Percentiles rank a stretch among this genome's conserved stretches.
Evolutionary conservation across 1,140 invertebrate species (phyloP).

Genomic region (Philopotamus ludificatus): DNA sequence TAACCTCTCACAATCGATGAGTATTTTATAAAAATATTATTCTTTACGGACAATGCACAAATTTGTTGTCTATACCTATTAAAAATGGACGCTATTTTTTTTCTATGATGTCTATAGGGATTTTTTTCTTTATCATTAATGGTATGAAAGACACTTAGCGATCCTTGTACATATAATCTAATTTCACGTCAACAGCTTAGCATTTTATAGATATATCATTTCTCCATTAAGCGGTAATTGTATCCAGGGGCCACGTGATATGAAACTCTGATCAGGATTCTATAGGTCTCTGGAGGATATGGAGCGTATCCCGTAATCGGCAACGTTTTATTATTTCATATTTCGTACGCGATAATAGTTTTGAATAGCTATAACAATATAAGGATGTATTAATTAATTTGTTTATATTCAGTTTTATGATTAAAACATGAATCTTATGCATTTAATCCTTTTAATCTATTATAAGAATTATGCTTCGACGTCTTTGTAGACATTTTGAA

Average conservation of each 20-base stretch:
- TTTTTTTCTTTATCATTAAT: neutral
- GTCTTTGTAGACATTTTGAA: neutral
- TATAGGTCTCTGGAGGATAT: constrained; percentile 26
- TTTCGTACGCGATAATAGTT: neutral
- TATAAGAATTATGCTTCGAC: too few relatives aligned
- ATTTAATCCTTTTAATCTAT: too few relatives aligned
- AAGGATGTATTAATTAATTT: too few relatives aligned
- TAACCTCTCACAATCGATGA: too few relatives aligned
- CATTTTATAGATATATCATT: constrained; percentile 26
- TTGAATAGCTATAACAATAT: too few relatives aligned
- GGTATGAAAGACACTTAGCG: neutral
- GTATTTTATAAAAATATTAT: too few relatives aligned
- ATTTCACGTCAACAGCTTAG: neutral
- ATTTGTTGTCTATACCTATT: too few relatives aligned
- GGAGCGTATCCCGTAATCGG: constrained; percentile 30
- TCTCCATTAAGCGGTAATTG: constrained; percentile 36
- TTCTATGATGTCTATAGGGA: neutral
- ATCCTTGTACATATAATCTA: neutral
- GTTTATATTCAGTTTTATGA: too few relatives aligned
- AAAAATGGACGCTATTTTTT: neutral
- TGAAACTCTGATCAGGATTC: constrained; percentile 32
- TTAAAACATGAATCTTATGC: too few relatives aligned
- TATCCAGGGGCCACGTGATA: constrained; percentile 34
- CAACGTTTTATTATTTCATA: neutral
- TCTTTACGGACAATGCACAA: too few relatives aligned